These are phyloP conservation scores for Tortricodes alternella DNA, from an alignment of 2,888 invertebrate species.

Conservation along the genomic window DNA sequence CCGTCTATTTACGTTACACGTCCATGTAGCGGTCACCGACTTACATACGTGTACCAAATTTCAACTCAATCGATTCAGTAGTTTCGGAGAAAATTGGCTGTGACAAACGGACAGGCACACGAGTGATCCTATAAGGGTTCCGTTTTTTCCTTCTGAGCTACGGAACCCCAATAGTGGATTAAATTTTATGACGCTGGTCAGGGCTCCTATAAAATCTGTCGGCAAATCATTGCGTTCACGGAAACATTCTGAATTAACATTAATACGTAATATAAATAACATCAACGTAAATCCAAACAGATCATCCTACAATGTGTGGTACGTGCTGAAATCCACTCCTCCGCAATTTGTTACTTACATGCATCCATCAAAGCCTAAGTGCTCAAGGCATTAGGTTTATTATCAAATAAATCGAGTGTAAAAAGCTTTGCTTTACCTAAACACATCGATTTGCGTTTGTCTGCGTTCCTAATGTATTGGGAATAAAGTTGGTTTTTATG, in stretches of 20 bases:
- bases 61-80: too few relatives aligned
- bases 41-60: too few relatives aligned
- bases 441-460: background rate
- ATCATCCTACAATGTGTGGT: background rate
- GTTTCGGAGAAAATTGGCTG: too few relatives aligned
- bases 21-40: too few relatives aligned
- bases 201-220: too few relatives aligned
- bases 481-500: background rate
- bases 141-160: too few relatives aligned
- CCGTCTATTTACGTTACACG: too few relatives aligned
- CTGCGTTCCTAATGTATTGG: background rate
- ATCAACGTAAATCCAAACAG: constrained; percentile 7
- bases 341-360: background rate
- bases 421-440: background rate
- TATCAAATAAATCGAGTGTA: background rate
- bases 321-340: background rate
- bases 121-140: too few relatives aligned
- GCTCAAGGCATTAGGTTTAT: background rate
- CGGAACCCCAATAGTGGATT: too few relatives aligned
- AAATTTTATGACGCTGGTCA: too few relatives aligned
- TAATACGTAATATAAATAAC: constrained; percentile 2
- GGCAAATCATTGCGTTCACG: too few relatives aligned
- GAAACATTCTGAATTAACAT: background rate
- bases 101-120: too few relatives aligned
- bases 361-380: background rate